Evolutionary conservation across 2,888 invertebrate genomes (phyloP).

Genomic region (Dusona sp.): DNA sequence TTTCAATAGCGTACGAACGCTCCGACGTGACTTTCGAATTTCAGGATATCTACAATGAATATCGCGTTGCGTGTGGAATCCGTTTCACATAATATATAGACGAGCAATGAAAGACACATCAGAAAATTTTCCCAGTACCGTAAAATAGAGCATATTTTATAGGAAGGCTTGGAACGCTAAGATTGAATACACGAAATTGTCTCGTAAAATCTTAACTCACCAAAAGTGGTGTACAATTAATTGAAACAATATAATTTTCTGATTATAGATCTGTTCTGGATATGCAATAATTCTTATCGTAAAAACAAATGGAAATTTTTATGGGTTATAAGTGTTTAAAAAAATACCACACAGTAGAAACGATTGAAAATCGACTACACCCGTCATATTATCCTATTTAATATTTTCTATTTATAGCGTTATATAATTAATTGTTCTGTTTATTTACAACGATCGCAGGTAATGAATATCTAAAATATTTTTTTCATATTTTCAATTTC

Average conservation of each 20-base stretch:
- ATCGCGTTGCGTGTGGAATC: background rate
- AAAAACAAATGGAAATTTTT: background rate
- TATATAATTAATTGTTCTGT: background rate
- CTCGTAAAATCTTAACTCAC: background rate
- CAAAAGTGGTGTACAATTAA: background rate
- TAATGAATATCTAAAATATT: background rate
- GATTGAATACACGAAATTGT: constrained; percentile 11
- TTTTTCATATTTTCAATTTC: background rate
- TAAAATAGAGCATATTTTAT: constrained; percentile 39
- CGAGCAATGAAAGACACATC: background rate
- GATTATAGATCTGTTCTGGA: background rate
- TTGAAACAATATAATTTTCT: background rate
- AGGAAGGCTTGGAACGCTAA: background rate
- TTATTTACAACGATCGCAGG: background rate
- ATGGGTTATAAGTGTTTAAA: background rate
- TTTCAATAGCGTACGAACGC: constrained; percentile 72
- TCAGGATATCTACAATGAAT: constrained; percentile 4
- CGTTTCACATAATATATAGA: constrained; percentile 15
- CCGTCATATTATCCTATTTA: background rate
- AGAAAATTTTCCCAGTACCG: constrained; percentile 25
- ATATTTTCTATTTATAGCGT: background rate
- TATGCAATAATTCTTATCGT: background rate
- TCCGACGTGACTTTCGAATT: constrained; percentile 59
- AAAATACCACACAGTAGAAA: background rate
- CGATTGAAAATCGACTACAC: background rate